phyloP scores from a whole-genome alignment of 1,140 invertebrate species.

The Coelopa frigida region DNA sequence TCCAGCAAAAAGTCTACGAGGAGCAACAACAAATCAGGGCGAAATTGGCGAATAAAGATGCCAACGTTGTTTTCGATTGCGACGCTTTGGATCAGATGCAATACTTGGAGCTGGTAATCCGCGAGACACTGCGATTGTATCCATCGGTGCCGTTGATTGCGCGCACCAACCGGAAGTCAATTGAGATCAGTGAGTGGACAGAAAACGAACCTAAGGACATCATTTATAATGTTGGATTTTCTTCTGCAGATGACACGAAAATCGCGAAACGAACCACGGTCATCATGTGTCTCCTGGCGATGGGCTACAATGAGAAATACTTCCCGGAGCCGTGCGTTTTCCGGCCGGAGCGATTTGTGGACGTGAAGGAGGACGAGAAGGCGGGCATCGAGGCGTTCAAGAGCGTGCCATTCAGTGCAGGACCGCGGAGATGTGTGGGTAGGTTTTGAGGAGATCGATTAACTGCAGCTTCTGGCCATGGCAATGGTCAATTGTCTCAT shows the following conservation, averaged over 20 bases:
- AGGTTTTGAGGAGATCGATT: too few relatives aligned
- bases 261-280: slow-evolving; percentile 35
- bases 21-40: slow-evolving; percentile 53
- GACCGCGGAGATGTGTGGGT: slow-evolving; percentile 37
- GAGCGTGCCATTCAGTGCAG: slow-evolving; percentile 54
- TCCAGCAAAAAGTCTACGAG: slow-evolving; percentile 51
- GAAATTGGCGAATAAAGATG: slow-evolving; percentile 32
- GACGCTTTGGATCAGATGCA: slow-evolving; percentile 49
- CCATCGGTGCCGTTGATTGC: slow-evolving; percentile 67
- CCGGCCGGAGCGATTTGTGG: slow-evolving; percentile 66
- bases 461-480: not conserved
- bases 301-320: slow-evolving; percentile 42
- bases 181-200: slow-evolving; percentile 49
- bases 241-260: slow-evolving; percentile 29
- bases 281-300: slow-evolving; percentile 38
- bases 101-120: slow-evolving; percentile 64
- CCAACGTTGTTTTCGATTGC: slow-evolving; percentile 14
- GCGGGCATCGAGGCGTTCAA: slow-evolving; percentile 38
- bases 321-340: slow-evolving; percentile 71
- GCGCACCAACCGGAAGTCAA: slow-evolving; percentile 52
- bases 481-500: not conserved
- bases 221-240: too few relatives aligned
- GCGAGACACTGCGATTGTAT: slow-evolving; percentile 58
- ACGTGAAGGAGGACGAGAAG: slow-evolving; percentile 8
- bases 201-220: too few relatives aligned